Evolutionary conservation across 1,140 invertebrate species (phyloP).

Genomic region (Palaemon carinicauda): DNA sequence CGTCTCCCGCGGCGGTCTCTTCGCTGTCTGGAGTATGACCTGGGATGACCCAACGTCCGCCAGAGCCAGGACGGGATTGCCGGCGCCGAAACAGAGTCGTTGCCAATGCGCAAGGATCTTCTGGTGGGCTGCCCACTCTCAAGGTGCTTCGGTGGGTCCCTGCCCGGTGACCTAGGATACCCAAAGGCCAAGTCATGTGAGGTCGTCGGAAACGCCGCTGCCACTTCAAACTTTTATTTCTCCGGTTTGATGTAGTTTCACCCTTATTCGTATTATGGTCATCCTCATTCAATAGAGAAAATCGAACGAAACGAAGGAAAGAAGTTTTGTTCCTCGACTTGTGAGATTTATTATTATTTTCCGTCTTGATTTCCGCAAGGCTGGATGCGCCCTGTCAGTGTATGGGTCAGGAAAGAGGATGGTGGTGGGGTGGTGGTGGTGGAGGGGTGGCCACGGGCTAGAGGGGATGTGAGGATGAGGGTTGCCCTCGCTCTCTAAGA

Average conservation of each 20-base stretch:
- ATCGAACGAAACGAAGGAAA: no score
- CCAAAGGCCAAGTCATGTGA: neutral
- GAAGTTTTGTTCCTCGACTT: no score
- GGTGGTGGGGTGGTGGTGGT: no score
- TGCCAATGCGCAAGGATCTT: conserved; percentile 14
- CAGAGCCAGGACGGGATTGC: conserved; percentile 5
- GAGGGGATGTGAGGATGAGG: no score
- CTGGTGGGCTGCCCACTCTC: conserved; percentile 1
- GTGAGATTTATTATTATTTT: no score
- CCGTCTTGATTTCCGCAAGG: no score
- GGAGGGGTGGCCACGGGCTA: no score
- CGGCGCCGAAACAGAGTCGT: neutral
- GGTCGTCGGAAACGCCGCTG: neutral
- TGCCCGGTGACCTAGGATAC: conserved; percentile 33
- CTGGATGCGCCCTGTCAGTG: no score
- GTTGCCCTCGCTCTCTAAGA: no score
- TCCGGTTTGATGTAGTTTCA: neutral
- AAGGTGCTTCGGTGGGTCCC: neutral
- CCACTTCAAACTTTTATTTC: neutral
- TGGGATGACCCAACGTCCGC: conserved; percentile 26
- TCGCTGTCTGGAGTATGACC: conserved; percentile 21
- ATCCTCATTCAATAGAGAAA: no score
- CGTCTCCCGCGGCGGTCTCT: neutral
- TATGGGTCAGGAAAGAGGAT: no score
- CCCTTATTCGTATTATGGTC: no score